phyloP scores from a whole-genome alignment of 2,888 invertebrate species.

The Lasioglossum calceatum region DNA sequence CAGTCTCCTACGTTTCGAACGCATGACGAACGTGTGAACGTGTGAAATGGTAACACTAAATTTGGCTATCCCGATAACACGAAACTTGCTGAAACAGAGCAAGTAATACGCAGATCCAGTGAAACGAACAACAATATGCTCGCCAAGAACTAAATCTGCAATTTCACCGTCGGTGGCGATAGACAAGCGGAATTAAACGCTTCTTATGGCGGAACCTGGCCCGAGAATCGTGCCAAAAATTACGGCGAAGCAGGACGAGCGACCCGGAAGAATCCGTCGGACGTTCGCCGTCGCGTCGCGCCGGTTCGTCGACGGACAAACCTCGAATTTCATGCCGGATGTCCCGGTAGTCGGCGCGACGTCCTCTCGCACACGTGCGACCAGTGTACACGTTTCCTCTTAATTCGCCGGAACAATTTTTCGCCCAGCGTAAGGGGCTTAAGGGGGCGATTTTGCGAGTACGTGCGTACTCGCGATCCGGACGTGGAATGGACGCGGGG shows the following conservation, averaged over 20 bases:
- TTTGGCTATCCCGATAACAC: too few relatives aligned
- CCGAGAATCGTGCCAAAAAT: not conserved
- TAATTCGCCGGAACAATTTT: constrained; percentile 62
- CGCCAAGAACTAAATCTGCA: not conserved
- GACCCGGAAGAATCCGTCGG: constrained; percentile 2
- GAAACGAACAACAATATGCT: not conserved
- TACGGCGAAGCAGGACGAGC: not conserved
- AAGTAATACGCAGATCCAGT: not conserved
- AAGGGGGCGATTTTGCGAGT: constrained; percentile 67
- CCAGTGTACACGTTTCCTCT: constrained; percentile 46
- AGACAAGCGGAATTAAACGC: not conserved
- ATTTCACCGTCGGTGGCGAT: not conserved
- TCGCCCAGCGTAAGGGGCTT: constrained; percentile 60
- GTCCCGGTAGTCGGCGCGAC: constrained; percentile 23
- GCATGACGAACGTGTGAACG: too few relatives aligned
- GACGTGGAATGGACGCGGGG: constrained; percentile 70
- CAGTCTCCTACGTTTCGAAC: too few relatives aligned
- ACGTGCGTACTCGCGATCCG: constrained; percentile 66
- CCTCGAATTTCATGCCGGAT: constrained; percentile 28
- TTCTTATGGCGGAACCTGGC: not conserved
- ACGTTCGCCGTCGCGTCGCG: not conserved
- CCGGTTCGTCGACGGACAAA: not conserved
- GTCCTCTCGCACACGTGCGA: constrained; percentile 9
- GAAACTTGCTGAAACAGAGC: too few relatives aligned
- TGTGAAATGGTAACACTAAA: too few relatives aligned